A percentile compares a stretch with the other conserved stretches of the same genome.
These are phyloP conservation scores for Chinchilla lanigera DNA, from an alignment of 2,113 vertebrate species.

Conservation along the genomic window DNA sequence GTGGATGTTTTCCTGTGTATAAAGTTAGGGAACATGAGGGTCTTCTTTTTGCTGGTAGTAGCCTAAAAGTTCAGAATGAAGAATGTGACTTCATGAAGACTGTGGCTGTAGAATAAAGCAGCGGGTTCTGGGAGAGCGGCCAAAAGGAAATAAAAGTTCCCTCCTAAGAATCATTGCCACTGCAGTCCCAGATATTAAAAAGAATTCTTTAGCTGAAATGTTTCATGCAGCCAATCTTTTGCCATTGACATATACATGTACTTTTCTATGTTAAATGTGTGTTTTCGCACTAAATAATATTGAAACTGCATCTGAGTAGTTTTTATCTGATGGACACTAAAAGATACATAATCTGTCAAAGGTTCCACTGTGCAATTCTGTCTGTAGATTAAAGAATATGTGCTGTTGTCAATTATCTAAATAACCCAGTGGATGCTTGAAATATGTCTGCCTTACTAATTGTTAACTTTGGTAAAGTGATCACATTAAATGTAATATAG, in stretches of 20 bases:
- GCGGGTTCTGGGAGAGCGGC: conserved; percentile 40
- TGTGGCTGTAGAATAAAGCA: background rate
- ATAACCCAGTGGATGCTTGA: background rate
- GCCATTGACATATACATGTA: background rate
- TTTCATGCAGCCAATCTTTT: conserved; percentile 21
- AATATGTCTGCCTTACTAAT: background rate
- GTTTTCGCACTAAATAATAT: background rate
- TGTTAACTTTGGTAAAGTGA: conserved; percentile 6
- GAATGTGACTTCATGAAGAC: background rate
- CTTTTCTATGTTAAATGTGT: background rate
- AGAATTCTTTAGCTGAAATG: background rate
- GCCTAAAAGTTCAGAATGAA: conserved; percentile 2
- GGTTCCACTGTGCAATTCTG: background rate
- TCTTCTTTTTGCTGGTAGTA: background rate
- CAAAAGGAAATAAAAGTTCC: conserved; percentile 35
- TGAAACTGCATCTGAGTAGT: background rate
- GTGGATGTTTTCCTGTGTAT: background rate
- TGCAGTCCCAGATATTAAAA: background rate
- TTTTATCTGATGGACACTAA: background rate
- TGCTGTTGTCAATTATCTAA: background rate
- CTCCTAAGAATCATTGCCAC: background rate
- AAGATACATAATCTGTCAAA: background rate
- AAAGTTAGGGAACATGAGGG: background rate
- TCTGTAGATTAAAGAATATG: background rate
- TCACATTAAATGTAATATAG: conserved; percentile 48